Evolutionary conservation across 2,888 invertebrate species (phyloP).

Genomic region (Pyrgus malvae): DNA sequence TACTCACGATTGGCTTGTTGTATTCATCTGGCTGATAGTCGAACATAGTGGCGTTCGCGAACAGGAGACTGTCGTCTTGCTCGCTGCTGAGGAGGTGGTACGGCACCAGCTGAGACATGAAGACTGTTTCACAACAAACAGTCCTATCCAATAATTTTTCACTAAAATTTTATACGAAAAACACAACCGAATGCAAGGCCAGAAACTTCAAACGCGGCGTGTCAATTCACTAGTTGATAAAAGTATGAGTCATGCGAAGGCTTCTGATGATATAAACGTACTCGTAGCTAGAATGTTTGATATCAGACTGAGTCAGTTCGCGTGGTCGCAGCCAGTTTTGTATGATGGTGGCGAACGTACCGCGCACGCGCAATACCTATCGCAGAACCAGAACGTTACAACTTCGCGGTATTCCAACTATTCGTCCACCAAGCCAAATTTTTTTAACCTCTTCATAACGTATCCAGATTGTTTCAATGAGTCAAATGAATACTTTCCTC

Average conservation of each 20-base stretch:
- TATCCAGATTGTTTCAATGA: constrained; percentile 50
- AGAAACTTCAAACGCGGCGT: constrained; percentile 52
- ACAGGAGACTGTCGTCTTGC: constrained; percentile 80
- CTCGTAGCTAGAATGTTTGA: constrained; percentile 73
- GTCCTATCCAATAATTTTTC: constrained; percentile 56
- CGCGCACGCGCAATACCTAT: constrained; percentile 68
- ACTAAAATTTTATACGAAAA: constrained; percentile 47
- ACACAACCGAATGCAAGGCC: constrained; percentile 49
- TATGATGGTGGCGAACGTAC: constrained; percentile 56
- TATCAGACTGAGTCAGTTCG: constrained; percentile 78
- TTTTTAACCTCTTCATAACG: constrained; percentile 49
- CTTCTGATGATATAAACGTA: constrained; percentile 60
- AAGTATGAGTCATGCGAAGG: constrained; percentile 67
- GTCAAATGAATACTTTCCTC: constrained; percentile 65
- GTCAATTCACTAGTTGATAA: constrained; percentile 69
- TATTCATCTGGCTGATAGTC: constrained; percentile 76
- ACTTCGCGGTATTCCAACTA: constrained; percentile 62
- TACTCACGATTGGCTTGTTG: constrained; percentile 71
- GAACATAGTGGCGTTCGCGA: constrained; percentile 73
- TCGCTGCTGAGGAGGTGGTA: constrained; percentile 73
- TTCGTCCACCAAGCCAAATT: constrained; percentile 65
- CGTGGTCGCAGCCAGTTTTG: constrained; percentile 73
- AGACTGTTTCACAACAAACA: constrained; percentile 63
- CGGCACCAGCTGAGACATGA: constrained; percentile 85
- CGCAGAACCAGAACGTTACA: constrained; percentile 46